Evolutionary conservation across 2,113 vertebrate genomes (phyloP).

Genomic region (Peromyscus leucopus): DNA sequence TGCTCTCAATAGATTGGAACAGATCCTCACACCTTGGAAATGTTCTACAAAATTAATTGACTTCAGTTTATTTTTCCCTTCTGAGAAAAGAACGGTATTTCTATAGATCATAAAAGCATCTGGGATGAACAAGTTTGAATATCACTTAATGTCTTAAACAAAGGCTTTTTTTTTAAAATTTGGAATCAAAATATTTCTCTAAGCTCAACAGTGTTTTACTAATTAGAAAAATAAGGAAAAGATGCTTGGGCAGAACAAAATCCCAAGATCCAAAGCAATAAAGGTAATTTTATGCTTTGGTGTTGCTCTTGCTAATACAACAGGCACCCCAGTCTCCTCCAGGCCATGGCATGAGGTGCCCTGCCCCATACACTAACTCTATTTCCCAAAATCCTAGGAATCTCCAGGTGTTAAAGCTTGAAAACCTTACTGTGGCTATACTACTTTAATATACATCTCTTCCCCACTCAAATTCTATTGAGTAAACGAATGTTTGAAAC

Average conservation of each 20-base stretch:
- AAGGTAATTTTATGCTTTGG: neutral
- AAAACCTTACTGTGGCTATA: neutral
- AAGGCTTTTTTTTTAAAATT: neutral
- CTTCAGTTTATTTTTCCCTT: neutral
- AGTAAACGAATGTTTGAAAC: neutral
- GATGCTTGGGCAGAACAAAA: neutral
- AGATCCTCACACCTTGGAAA: neutral
- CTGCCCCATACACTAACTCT: rapidly evolving
- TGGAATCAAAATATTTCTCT: slow-evolving; percentile 20
- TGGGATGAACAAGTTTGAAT: slow-evolving; percentile 10
- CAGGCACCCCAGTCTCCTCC: neutral
- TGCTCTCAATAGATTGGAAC: neutral
- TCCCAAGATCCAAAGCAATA: neutral
- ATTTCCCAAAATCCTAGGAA: neutral
- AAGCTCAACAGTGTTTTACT: neutral
- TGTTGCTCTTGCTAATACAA: neutral
- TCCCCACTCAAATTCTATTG: neutral
- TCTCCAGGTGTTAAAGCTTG: neutral
- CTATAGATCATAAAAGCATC: neutral
- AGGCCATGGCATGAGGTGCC: too few relatives aligned
- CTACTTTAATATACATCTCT: neutral
- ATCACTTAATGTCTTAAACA: slow-evolving; percentile 4
- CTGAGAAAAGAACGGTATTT: neutral
- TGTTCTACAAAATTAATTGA: neutral
- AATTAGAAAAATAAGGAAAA: neutral